These are phyloP conservation scores for Zosterops japonicus DNA, from an alignment of 2,113 vertebrate genomes.

Conservation along the genomic window DNA sequence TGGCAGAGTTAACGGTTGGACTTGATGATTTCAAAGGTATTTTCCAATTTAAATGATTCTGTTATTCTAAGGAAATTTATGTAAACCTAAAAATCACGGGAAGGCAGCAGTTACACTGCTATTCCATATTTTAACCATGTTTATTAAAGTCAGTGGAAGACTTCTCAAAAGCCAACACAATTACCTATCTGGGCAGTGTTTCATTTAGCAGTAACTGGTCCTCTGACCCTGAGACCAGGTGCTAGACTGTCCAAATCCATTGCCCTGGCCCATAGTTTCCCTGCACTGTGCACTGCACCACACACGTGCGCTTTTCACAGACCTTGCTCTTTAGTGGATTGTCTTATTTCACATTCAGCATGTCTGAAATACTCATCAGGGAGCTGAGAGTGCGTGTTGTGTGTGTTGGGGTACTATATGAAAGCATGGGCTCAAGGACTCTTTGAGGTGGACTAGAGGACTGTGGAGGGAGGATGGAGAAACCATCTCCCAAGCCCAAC, in stretches of 20 bases:
- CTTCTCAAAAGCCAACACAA: background rate
- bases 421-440: background rate
- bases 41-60: background rate
- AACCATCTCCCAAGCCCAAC: background rate
- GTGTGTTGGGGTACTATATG: background rate
- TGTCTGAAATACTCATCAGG: background rate
- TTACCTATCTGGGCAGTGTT: background rate
- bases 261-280: background rate
- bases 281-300: accelerated
- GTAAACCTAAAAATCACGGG: background rate
- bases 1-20: background rate
- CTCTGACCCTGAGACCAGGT: background rate
- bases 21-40: background rate
- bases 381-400: background rate
- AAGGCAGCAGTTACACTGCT: background rate
- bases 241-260: background rate
- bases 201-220: background rate
- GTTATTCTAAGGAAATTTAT: background rate
- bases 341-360: accelerated
- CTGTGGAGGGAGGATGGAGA: background rate
- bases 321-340: background rate
- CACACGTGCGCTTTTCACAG: accelerated
- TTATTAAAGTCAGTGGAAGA: background rate
- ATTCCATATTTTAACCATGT: background rate
- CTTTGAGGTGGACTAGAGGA: background rate